These are phyloP conservation scores for Geotrupes spiniger DNA, from an alignment of 2,888 invertebrate species.

Conservation along the genomic window DNA sequence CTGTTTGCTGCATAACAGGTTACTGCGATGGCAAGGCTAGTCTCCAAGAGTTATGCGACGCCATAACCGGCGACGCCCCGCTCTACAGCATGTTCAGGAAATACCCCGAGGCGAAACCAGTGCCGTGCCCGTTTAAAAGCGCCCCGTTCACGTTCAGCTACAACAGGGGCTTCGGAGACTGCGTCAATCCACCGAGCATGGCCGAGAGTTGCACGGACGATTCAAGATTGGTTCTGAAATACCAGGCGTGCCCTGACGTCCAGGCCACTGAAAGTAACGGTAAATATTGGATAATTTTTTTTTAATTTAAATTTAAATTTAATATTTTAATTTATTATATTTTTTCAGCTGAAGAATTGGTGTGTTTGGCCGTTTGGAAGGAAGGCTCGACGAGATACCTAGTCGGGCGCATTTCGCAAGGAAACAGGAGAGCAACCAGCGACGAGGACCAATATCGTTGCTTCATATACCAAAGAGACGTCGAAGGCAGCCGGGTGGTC, in stretches of 20 bases:
- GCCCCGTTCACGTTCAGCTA: slow-evolving; percentile 82
- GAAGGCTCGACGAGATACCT: slow-evolving; percentile 78
- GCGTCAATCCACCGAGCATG: slow-evolving; percentile 70
- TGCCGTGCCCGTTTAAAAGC: slow-evolving; percentile 74
- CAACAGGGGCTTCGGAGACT: slow-evolving; percentile 71
- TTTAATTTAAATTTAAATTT: no score
- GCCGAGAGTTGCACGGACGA: slow-evolving; percentile 84
- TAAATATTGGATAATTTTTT: no score
- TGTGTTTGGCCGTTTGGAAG: slow-evolving; percentile 81
- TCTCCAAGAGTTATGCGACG: slow-evolving; percentile 62
- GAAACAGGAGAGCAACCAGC: slow-evolving; percentile 57
- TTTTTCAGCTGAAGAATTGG: slow-evolving; percentile 70
- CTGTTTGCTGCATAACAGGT: slow-evolving; percentile 45
- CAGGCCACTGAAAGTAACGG: slow-evolving; percentile 74
- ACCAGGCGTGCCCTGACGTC: slow-evolving; percentile 81
- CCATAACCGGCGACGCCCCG: slow-evolving; percentile 68
- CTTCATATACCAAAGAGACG: slow-evolving; percentile 68
- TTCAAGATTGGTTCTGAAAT: slow-evolving; percentile 73
- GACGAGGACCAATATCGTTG: slow-evolving; percentile 80
- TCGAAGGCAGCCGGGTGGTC: slow-evolving; percentile 54
- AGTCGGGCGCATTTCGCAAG: slow-evolving; percentile 69
- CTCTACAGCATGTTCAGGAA: slow-evolving; percentile 74
- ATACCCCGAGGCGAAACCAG: slow-evolving; percentile 64
- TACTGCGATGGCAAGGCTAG: slow-evolving; percentile 60
- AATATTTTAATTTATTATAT: no score